phyloP scores from a whole-genome alignment of 1,140 invertebrate genomes.

The Trichonephila inaurata region DNA sequence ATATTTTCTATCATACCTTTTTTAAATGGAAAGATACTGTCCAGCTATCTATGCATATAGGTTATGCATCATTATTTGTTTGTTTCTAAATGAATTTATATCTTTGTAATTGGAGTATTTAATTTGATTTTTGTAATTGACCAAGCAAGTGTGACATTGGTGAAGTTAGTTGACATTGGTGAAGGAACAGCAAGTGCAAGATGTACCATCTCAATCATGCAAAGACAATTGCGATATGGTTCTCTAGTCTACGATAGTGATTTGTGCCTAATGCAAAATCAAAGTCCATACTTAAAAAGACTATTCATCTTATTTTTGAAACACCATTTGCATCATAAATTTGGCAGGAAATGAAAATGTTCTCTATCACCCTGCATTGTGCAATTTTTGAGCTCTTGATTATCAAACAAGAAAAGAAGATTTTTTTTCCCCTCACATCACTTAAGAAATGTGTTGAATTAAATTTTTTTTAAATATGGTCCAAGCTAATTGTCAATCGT shows the following conservation, averaged over 20 bases:
- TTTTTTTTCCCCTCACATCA: neutral
- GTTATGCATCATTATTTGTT: neutral
- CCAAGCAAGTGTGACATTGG: neutral
- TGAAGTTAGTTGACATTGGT: neutral
- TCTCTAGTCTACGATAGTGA: neutral
- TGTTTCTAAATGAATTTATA: neutral
- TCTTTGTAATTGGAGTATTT: neutral
- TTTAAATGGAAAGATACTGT: neutral
- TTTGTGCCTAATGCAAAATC: neutral
- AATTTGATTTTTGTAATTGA: neutral
- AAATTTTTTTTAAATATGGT: slow-evolving; percentile 29
- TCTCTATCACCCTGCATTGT: neutral
- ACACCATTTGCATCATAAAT: neutral
- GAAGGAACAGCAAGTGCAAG: neutral
- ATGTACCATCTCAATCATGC: neutral
- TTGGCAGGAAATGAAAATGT: neutral
- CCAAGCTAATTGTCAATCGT: slow-evolving; percentile 39
- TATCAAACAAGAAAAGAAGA: neutral
- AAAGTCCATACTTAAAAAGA: neutral
- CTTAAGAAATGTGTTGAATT: neutral
- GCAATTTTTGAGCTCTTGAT: neutral
- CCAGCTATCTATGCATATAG: neutral
- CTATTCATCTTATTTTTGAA: neutral
- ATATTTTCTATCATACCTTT: neutral
- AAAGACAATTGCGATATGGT: neutral